Evolutionary conservation across 2,113 vertebrate genomes (phyloP).

Genomic region (Ploceus nigricollis): DNA sequence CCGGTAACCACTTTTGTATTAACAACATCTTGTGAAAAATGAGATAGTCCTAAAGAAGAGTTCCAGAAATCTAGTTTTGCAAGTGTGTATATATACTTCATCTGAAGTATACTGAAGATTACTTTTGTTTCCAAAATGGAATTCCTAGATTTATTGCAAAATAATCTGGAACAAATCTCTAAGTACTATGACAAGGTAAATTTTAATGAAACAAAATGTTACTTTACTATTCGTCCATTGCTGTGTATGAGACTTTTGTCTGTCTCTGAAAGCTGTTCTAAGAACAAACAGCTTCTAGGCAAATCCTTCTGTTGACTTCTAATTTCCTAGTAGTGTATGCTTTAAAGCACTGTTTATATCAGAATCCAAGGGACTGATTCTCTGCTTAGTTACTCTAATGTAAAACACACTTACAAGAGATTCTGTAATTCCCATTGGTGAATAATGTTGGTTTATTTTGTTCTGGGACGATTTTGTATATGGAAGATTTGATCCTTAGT

Average conservation of each 20-base stretch:
- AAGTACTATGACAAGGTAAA: not conserved
- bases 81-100: not conserved
- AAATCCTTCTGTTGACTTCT: slow-evolving; percentile 8
- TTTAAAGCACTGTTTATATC: not conserved
- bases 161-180: slow-evolving; percentile 6
- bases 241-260: not conserved
- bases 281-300: not conserved
- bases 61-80: not conserved
- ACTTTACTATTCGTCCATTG: not conserved
- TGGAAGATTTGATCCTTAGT: not conserved
- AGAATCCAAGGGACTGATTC: not conserved
- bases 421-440: not conserved
- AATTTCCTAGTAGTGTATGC: not conserved
- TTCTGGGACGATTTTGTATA: not conserved
- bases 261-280: not conserved
- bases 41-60: not conserved
- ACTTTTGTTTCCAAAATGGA: not conserved
- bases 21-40: not conserved
- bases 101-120: not conserved
- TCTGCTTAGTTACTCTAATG: rapidly evolving
- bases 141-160: not conserved
- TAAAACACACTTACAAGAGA: not conserved
- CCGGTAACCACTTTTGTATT: not conserved
- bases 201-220: not conserved
- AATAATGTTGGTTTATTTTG: not conserved